A percentile compares a stretch with the other conserved stretches of the same genome.
Evolutionary conservation across 1,140 invertebrate genomes (phyloP).

Genomic region (Eurosta solidaginis): DNA sequence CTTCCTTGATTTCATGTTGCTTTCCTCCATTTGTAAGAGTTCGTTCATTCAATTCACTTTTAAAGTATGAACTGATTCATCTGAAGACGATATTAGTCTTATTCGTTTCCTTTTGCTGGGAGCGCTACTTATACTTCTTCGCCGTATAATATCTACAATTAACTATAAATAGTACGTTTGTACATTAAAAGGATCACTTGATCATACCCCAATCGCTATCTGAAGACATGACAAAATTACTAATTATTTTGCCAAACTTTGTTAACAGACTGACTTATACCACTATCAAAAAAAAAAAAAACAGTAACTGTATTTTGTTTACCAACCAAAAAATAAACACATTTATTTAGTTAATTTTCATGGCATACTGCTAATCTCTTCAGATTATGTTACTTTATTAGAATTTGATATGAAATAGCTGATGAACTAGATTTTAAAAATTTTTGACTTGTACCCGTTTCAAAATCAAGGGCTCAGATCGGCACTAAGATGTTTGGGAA

Average conservation of each 20-base stretch:
- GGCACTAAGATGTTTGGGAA: no score
- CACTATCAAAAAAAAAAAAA: background rate
- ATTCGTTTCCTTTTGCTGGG: background rate
- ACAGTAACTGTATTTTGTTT: background rate
- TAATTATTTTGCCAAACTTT: no score
- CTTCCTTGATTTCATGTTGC: background rate
- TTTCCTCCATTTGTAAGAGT: background rate
- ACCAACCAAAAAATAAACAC: no score
- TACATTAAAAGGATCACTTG: background rate
- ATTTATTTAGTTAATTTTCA: background rate
- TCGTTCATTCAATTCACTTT: constrained; percentile 12
- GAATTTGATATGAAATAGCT: no score
- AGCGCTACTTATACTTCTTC: background rate
- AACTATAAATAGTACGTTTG: no score
- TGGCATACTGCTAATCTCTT: no score
- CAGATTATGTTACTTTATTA: no score
- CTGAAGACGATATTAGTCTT: constrained; percentile 5
- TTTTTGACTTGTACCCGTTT: background rate
- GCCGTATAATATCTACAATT: no score
- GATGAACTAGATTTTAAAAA: background rate
- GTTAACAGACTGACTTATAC: no score
- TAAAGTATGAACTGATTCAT: background rate
- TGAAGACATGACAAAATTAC: background rate
- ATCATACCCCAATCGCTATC: background rate
- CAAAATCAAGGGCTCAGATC: no score